Percentiles rank a stretch among this genome's conserved stretches.
Conservation (phyloP, 1,140 invertebrate genomes). For the Manduca sexta region DNA sequence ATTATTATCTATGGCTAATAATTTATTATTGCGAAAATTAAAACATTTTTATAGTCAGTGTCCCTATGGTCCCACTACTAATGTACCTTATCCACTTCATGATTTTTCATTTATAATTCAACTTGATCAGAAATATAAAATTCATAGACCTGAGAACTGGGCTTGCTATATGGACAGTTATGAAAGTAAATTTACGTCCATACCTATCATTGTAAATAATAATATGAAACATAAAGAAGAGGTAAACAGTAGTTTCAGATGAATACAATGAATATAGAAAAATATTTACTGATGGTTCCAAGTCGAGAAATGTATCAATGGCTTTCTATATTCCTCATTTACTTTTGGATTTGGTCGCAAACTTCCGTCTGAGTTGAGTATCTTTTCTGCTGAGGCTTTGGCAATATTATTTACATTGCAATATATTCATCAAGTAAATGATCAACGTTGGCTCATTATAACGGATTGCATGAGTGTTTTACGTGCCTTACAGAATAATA, state of each 20-base stretch:
- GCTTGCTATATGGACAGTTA: neutral
- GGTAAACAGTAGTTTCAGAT: neutral
- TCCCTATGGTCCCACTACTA: neutral
- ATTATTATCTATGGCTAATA: neutral
- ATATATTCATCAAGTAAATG: neutral
- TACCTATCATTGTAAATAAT: neutral
- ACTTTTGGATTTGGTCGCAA: neutral
- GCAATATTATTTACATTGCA: neutral
- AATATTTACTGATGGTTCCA: neutral
- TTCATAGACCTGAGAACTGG: neutral
- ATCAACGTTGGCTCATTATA: neutral
- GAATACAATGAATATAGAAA: neutral
- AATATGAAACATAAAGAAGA: neutral
- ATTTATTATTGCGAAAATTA: neutral
- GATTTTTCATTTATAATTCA: neutral
- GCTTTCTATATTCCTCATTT: neutral
- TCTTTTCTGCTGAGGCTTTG: neutral
- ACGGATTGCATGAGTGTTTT: neutral
- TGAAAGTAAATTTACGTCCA: neutral
- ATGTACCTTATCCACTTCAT: neutral
- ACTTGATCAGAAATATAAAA: neutral
- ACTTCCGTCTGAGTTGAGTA: neutral
- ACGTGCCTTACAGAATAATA: neutral
- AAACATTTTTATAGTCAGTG: neutral
- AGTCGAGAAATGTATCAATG: neutral